phyloP scores from a whole-genome alignment of 1,140 invertebrate genomes.

The Drosophila sechellia region DNA sequence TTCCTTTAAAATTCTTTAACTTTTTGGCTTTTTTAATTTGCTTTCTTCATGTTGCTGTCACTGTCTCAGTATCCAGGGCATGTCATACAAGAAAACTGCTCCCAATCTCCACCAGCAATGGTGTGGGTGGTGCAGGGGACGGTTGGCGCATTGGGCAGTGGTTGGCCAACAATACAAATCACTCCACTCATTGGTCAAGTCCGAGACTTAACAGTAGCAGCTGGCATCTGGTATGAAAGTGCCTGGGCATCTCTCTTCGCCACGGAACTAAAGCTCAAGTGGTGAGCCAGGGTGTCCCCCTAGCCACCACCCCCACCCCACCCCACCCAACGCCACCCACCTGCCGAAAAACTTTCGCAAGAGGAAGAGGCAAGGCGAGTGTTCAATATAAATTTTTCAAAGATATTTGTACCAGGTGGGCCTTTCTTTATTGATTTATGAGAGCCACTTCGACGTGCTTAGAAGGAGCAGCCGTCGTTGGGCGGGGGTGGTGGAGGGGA shows the following conservation, averaged over 20 bases:
- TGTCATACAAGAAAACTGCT: slow-evolving; percentile 30
- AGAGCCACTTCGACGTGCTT: slow-evolving; percentile 43
- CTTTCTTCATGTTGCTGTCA: slow-evolving; percentile 13
- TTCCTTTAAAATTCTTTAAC: neutral
- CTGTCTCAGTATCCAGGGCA: slow-evolving; percentile 28
- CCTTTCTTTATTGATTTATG: slow-evolving; percentile 77
- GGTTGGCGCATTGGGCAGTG: neutral
- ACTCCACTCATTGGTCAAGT: slow-evolving; percentile 32
- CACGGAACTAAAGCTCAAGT: slow-evolving; percentile 15
- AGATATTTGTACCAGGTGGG: slow-evolving; percentile 78
- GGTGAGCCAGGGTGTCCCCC: neutral
- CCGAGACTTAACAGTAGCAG: slow-evolving; percentile 50
- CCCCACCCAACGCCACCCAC: slow-evolving; percentile 4
- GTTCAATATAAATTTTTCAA: slow-evolving; percentile 77
- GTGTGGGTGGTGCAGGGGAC: slow-evolving; percentile 4
- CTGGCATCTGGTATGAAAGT: slow-evolving; percentile 38
- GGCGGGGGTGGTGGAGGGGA: neutral
- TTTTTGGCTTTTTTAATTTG: slow-evolving; percentile 18
- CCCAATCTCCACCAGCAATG: slow-evolving; percentile 6
- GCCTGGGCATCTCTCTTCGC: slow-evolving; percentile 1
- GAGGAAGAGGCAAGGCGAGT: slow-evolving; percentile 18
- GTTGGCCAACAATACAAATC: slow-evolving; percentile 46
- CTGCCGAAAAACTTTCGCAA: slow-evolving; percentile 48
- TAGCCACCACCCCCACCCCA: neutral
- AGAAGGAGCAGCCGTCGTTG: slow-evolving; percentile 24